Evolutionary conservation across 2,888 invertebrate genomes (phyloP), one percentile per base, ranked within the genome.

Genomic region (Lycophotia porphyrea): DNA sequence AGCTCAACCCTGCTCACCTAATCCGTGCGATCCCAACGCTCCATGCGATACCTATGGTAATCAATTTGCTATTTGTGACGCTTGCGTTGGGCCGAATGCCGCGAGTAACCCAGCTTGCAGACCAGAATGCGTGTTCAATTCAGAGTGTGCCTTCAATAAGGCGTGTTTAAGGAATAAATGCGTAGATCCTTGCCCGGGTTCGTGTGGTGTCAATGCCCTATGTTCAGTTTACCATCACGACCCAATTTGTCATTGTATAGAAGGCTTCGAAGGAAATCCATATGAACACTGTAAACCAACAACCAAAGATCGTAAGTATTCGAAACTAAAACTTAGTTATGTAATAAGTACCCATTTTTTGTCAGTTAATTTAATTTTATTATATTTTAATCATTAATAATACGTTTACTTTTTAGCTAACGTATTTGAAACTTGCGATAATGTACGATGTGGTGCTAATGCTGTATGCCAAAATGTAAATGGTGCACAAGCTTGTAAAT

Each of bases 51-150:
- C 97, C 2, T 98, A 97, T 89, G 98, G 97, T 55, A 97, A 97
- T 89, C 97, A 98, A 90, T 97, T 98, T 60, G 98, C 98, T 2
- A 97, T 98, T 88, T 98, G 98, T 91, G 97, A 98, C 92, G 97
- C 97, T n/a, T 98, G 98, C 91, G 95, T 97, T 87, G 97, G 98
- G 63, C 97, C 97, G 1, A 97, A 97, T 85, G 97, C 97, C 55
- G 95, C 97, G 64, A 97, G 97, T 85, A 98, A 98, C 93, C 98
- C 98, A 42, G 97, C 97, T 49, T 98, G 98, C 87, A 97, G 98
- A 90, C 98, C 98, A 49, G 98, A 98, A 95, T 99, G 99, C 94
- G 94, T 98, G 69, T 97, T 98, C 27, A 98, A 98, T 90, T 97
- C 98, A 2, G 98, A 98, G 89, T 98, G 98, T 95, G 97, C 97